These are phyloP conservation scores for Hipparchia sbordonii DNA, from an alignment of 2,888 invertebrate species.

Conservation along the genomic window DNA sequence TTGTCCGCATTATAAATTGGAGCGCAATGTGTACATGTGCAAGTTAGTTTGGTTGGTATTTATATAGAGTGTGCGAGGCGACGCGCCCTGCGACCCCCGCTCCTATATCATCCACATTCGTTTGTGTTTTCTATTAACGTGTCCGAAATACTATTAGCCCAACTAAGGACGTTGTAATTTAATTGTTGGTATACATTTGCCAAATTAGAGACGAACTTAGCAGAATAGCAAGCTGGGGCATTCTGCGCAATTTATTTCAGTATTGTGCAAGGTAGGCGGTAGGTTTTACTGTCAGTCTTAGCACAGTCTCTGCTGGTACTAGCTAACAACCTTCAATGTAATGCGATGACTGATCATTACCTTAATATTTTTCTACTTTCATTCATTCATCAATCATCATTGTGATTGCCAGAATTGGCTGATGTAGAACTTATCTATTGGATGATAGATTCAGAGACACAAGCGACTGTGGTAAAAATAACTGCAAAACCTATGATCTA, in stretches of 20 bases:
- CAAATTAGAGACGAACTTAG: conserved; percentile 56
- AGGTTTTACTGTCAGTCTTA: no score
- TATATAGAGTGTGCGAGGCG: conserved; percentile 46
- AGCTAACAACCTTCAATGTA: no score
- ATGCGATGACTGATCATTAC: no score
- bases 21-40: conserved; percentile 54
- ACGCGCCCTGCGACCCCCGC: conserved; percentile 39
- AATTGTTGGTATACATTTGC: conserved; percentile 58
- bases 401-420: no score
- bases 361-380: no score
- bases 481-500: no score
- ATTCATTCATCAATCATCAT: no score
- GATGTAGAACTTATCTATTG: no score
- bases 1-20: conserved; percentile 82
- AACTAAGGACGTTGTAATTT: conserved; percentile 70
- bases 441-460: no score
- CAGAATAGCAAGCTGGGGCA: conserved; percentile 43
- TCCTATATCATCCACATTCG: conserved; percentile 52
- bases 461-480: no score
- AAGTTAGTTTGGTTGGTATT: conserved; percentile 52
- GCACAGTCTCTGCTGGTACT: no score
- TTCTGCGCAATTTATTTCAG: conserved; percentile 36
- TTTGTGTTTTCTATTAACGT: conserved; percentile 76
- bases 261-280: no score
- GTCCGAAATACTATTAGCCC: conserved; percentile 68